Evolutionary conservation across 2,888 invertebrate genomes (phyloP).

Genomic region (Cheilosia scutellata): DNA sequence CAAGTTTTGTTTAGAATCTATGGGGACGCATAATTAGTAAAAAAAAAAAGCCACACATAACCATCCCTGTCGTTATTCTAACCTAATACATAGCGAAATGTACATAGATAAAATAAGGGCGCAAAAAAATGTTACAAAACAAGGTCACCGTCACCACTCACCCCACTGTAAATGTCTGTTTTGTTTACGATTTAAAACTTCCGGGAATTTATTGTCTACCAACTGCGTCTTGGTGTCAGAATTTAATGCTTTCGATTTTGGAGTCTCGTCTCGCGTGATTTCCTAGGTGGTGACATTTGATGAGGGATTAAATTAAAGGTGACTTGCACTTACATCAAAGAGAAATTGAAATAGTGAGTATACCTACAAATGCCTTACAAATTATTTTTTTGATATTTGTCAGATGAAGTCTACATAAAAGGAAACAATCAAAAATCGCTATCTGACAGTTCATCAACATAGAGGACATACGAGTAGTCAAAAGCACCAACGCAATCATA

Average conservation of each 20-base stretch:
- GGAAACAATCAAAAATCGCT: no score
- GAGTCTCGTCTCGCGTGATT: background rate
- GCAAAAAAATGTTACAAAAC: conserved; percentile 8
- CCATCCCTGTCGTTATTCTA: background rate
- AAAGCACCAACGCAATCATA: no score
- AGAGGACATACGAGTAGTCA: no score
- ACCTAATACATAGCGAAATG: background rate
- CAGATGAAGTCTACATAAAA: no score
- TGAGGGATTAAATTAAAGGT: background rate
- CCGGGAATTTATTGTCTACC: conserved; percentile 7
- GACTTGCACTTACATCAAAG: background rate
- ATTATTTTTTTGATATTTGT: no score
- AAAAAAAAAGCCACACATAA: background rate
- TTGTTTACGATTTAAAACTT: background rate
- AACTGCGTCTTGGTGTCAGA: background rate
- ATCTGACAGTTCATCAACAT: no score
- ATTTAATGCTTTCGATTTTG: background rate
- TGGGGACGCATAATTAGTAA: no score
- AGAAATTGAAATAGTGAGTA: no score
- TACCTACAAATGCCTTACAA: no score
- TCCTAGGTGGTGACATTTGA: no score
- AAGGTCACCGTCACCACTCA: conserved; percentile 12
- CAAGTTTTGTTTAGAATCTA: no score
- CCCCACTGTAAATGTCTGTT: background rate
- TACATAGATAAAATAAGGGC: background rate